phyloP scores from a whole-genome alignment of 1,140 invertebrate genomes.

The Listronotus oregonensis region DNA sequence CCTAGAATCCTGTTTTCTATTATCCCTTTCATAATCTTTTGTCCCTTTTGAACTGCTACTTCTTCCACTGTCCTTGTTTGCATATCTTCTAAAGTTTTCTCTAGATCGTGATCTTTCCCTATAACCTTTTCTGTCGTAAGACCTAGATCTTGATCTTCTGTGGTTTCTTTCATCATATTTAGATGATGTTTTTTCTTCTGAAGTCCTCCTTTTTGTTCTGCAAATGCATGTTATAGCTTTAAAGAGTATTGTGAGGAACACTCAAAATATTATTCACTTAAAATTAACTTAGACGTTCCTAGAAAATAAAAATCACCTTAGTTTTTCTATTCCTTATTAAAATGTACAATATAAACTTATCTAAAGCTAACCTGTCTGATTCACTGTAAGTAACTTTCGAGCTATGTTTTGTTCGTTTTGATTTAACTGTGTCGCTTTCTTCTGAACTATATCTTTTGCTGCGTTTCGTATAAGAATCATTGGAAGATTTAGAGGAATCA shows the following conservation, averaged over 20 bases:
- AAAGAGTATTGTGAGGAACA: conserved; percentile 1
- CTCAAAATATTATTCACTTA: conserved; percentile 9
- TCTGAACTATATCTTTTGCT: conserved; percentile 10
- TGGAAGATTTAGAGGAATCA: conserved; percentile 8
- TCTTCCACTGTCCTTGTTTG: conserved; percentile 25
- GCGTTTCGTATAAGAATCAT: conserved; percentile 1
- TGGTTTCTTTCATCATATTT: background rate
- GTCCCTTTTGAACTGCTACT: conserved; percentile 6
- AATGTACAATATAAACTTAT: conserved; percentile 2
- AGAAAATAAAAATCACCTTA: conserved; percentile 22
- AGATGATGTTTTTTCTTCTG: conserved; percentile 4
- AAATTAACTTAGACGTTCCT: conserved; percentile 20
- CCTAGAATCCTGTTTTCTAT: conserved; percentile 27
- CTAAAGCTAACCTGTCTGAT: conserved; percentile 12
- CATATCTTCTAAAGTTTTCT: conserved; percentile 35
- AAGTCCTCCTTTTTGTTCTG: conserved; percentile 13
- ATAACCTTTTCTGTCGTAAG: conserved; percentile 23
- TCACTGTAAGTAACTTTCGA: background rate
- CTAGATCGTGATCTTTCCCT: conserved; percentile 41
- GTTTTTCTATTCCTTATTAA: background rate
- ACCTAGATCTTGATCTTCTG: conserved; percentile 8
- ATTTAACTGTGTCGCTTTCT: conserved; percentile 10
- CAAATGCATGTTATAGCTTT: conserved; percentile 22
- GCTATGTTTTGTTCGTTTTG: background rate
- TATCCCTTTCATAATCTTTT: conserved; percentile 18